Evolutionary conservation across 2,888 invertebrate species (phyloP).

Genomic region (Hirtodrosophila alboralis): DNA sequence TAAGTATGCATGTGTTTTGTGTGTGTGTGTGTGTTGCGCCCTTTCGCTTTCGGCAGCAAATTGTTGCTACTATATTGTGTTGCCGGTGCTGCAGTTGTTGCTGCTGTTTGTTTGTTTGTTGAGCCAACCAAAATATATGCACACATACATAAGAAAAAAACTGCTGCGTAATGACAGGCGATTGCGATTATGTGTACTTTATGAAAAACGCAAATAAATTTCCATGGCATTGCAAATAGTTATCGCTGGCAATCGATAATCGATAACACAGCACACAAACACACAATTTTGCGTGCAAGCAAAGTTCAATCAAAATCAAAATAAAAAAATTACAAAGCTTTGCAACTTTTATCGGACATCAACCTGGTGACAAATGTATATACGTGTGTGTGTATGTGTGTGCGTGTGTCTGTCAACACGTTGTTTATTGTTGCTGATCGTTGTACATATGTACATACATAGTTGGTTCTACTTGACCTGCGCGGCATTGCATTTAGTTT

Average conservation of each 20-base stretch:
- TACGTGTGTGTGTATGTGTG: constrained; percentile 21
- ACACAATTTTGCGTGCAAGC: constrained; percentile 31
- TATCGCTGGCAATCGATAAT: constrained; percentile 39
- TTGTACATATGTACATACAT: constrained; percentile 19
- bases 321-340: constrained; percentile 33
- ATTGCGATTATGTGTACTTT: constrained; percentile 24
- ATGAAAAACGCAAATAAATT: constrained; percentile 29
- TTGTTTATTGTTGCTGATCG: constrained; percentile 24
- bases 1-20: constrained; percentile 6
- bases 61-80: constrained; percentile 35
- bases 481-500: constrained; percentile 62
- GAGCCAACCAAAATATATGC: constrained; percentile 8
- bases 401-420: constrained; percentile 3
- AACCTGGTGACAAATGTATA: constrained; percentile 57
- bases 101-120: too few relatives aligned
- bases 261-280: constrained; percentile 49
- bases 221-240: constrained; percentile 39
- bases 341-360: constrained; percentile 72
- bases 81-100: constrained; percentile 27
- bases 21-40: constrained; percentile 53
- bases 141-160: constrained; percentile 20
- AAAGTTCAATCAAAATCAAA: constrained; percentile 51
- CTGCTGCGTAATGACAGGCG: constrained; percentile 51
- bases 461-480: constrained; percentile 67
- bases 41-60: constrained; percentile 75